Percentiles rank a stretch among this genome's conserved stretches.
These are phyloP conservation scores for Empidonax alnorum DNA, from an alignment of 2,113 vertebrate species.

Conservation along the genomic window DNA sequence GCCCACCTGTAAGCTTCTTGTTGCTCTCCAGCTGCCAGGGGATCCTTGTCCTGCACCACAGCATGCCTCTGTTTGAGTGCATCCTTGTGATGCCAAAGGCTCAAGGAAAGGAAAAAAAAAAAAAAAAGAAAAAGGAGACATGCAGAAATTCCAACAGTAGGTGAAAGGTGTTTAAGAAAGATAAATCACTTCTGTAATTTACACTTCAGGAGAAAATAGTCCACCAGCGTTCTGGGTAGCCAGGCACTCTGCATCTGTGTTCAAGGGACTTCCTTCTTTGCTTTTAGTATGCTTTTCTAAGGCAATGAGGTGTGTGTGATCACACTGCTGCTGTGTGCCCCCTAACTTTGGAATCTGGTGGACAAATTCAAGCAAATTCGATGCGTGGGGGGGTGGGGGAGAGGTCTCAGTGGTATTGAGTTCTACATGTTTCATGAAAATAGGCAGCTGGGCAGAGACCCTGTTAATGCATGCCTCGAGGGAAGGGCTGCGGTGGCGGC, in stretches of 20 bases:
- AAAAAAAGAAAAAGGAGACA: neutral
- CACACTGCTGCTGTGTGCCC: neutral
- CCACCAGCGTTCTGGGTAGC: neutral
- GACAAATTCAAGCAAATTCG: slow-evolving; percentile 1
- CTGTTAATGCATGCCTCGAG: neutral
- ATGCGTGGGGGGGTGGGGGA: neutral
- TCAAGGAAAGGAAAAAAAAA: neutral
- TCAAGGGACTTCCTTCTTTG: neutral
- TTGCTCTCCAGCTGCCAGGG: neutral
- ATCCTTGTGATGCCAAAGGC: neutral
- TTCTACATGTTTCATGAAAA: slow-evolving; percentile 28
- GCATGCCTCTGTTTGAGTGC: neutral
- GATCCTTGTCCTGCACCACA: neutral
- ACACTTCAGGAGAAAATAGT: neutral
- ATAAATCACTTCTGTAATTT: neutral
- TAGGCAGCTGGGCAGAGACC: slow-evolving; percentile 33
- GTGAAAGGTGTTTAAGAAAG: neutral
- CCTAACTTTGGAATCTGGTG: neutral
- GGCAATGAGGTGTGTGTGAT: neutral
- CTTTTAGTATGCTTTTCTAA: neutral
- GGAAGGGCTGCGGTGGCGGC: neutral
- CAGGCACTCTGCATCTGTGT: neutral
- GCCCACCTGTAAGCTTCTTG: slow-evolving; percentile 21
- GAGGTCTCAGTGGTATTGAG: neutral
- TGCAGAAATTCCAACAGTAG: neutral